These are phyloP conservation scores for Charadrius vociferus DNA, from an alignment of 2,113 vertebrate genomes.

Conservation along the genomic window DNA sequence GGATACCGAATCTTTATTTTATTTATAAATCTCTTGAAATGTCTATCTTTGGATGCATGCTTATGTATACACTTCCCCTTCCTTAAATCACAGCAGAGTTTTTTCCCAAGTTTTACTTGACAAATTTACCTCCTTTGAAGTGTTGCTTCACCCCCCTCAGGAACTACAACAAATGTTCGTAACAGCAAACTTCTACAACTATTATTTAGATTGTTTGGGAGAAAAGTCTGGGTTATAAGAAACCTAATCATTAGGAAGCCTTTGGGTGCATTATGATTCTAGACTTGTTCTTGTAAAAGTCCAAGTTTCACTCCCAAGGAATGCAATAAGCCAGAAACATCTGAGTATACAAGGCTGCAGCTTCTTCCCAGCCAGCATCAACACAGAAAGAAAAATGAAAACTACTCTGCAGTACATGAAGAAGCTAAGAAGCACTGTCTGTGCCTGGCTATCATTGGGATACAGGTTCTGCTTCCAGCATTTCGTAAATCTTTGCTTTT, in stretches of 20 bases:
- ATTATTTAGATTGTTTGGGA: neutral
- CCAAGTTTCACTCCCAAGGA: neutral
- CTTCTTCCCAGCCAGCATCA: neutral
- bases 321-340: neutral
- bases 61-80: neutral
- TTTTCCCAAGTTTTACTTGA: neutral
- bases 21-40: neutral
- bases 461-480: neutral
- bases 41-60: rapidly evolving
- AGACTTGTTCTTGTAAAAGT: neutral
- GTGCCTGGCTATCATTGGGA: neutral
- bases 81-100: neutral
- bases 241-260: neutral
- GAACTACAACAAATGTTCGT: neutral
- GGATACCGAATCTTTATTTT: neutral
- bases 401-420: neutral
- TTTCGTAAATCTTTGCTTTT: neutral
- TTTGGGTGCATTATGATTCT: neutral
- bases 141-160: neutral
- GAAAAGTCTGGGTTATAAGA: neutral
- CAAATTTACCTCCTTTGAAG: neutral
- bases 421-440: neutral
- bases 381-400: neutral
- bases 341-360: neutral
- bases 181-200: neutral